Percentiles rank a stretch among this genome's conserved stretches.
These are phyloP conservation scores for Sebastes taczanowskii DNA, from an alignment of 2,797 vertebrate species.

Conservation along the genomic window DNA sequence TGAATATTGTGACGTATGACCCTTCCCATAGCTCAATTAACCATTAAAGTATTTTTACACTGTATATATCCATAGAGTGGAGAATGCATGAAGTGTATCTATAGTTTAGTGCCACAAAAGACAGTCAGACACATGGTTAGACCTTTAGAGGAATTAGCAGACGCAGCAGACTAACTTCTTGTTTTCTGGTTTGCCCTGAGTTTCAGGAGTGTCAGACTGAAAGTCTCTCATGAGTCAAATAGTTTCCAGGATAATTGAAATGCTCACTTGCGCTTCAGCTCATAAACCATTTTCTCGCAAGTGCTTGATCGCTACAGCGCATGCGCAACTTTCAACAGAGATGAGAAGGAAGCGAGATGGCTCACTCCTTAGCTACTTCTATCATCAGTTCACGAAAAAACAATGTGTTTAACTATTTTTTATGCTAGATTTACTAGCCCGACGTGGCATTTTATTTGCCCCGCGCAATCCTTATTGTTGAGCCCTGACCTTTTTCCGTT, in stretches of 20 bases:
- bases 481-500: neutral
- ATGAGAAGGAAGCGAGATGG: too few relatives aligned
- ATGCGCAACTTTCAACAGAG: too few relatives aligned
- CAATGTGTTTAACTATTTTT: too few relatives aligned
- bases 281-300: too few relatives aligned
- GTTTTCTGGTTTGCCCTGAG: slow-evolving; percentile 12
- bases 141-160: neutral
- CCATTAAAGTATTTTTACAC: neutral
- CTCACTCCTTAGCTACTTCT: too few relatives aligned
- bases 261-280: too few relatives aligned
- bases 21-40: neutral
- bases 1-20: neutral
- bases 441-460: too few relatives aligned
- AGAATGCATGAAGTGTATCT: neutral
- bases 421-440: too few relatives aligned
- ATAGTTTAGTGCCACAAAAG: neutral
- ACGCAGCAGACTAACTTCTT: slow-evolving; percentile 5
- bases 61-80: neutral
- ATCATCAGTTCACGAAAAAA: fast-evolving
- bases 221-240: neutral
- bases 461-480: too few relatives aligned
- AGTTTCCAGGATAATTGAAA: too few relatives aligned
- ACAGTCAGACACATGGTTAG: neutral
- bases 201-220: slow-evolving; percentile 11
- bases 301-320: too few relatives aligned